Evolutionary conservation across 2,797 vertebrate species (phyloP), one percentile per base, ranked within the genome.

Genomic region (Scolopax bukidnonensis): DNA sequence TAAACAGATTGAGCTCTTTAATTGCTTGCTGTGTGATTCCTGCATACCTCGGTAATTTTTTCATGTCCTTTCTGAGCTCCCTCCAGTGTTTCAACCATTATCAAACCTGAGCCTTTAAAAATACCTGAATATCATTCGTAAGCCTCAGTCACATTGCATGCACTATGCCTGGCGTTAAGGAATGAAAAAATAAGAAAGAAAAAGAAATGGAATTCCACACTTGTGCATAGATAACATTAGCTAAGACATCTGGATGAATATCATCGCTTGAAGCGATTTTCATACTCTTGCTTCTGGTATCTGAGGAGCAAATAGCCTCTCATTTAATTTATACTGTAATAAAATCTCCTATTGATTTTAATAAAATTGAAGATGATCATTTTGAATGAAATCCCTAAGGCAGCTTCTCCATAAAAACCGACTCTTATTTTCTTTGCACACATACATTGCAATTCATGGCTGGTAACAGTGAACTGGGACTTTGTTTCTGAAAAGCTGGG

Each of bases 291-390:
- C 87, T 96, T 89, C 95, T 85, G 91, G 61, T 97, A 84, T 96
- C 92, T 95, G 84, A 94, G 95, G 83, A 97, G 96, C 77, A 95
- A 96, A 93, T 91, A 93, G 80, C 80, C 89, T 87, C 90, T 95
- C 90, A 77, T 97, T 98, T 97, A 97, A 97, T 98, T 98, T 98
- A 97, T 94, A 96, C 89, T 89, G 89, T 96, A 97, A 97, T 98
- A 97, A 98, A 97, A 97, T 95, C 89, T 97, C 90, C 71, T 97
- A 98, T 97, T 97, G 98, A 98, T 98, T 98, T 98, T 97, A 97
- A 98, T 98, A 98, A 98, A 97, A 96, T 93, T 96, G 97, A 98
- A 97, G 97, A 92, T 41, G 69, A 96, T 97, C 63, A 95, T 97
- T 97, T 97, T 96, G 95, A 97, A 95, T 95, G 70, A 96, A 96